Evolutionary conservation across 2,797 vertebrate species (phyloP), one percentile per base, ranked within the genome.

Genomic region (Pantherophis alleghaniensis): DNA sequence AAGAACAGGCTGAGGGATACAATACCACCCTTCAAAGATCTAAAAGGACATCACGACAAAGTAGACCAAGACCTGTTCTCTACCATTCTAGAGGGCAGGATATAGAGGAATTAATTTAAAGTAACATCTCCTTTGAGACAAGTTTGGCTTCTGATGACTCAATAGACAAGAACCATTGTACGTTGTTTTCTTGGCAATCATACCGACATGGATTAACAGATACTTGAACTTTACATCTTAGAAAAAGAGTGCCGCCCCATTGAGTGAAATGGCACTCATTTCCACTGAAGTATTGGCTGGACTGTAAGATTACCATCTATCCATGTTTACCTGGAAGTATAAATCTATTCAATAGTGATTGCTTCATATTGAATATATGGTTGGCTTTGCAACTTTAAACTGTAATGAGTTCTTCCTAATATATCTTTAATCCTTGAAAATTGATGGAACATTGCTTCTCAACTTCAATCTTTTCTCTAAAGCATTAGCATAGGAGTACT

Each of bases 361-460:
- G 86, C 57, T 37, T 3, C 53, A 24, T 20, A n/a, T 1, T 47
- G 86, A 91, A 60, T 87, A 86, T 60, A 91, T 53, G 12, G 61
- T 63, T 87, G 61, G 28, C 57, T 69, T 90, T 26, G 20, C n/a
- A 56, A 53, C 66, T 10, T 88, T 61, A 12, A 90, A 56, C 87
- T 88, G 74, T 59, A 95, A 32, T 42, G 94, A 37, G 93, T 93
- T 94, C 55, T 88, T 12, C 7, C n/a, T 89, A 57, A 32, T 13
- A n/a, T 22, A 20, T 20, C 87, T 91, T 79, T 22, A 1, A n/a
- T 56, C 94, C 24, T 60, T 93, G 22, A 11, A 94, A 94, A n/a
- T 42, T 90, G 74, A 59, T 95, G 89, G 55, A 93, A 95, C 94
- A 87, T 32, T 90, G 32, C 11, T 57, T 11, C 92, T 94, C 69